Conservation (phyloP, 2,113 vertebrate species). For the Albula goreensis region DNA sequence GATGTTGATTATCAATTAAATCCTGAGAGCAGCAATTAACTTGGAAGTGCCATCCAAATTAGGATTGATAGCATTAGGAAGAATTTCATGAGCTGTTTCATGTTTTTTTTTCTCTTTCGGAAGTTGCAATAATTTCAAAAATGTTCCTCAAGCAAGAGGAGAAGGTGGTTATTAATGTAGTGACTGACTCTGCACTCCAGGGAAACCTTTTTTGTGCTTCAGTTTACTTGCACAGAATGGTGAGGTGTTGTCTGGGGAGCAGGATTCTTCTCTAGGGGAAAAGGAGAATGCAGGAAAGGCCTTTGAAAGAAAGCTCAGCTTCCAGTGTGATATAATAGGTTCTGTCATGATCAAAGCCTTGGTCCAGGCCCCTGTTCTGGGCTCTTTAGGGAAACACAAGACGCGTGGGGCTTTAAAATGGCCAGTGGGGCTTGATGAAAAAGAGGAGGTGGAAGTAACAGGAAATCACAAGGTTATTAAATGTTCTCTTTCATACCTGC, state of each 20-base stretch:
- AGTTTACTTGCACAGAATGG: background rate
- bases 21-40: conserved; percentile 11
- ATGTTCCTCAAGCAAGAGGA: background rate
- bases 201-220: conserved; percentile 1
- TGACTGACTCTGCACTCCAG: background rate
- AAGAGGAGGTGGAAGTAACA: conserved; percentile 35
- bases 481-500: conserved; percentile 16
- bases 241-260: background rate
- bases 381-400: conserved; percentile 19
- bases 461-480: conserved; percentile 30
- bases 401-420: conserved; percentile 9
- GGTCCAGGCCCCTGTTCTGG: conserved; percentile 20
- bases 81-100: background rate
- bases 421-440: conserved; percentile 31
- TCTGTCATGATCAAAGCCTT: conserved; percentile 39
- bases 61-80: background rate
- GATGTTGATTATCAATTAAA: conserved; percentile 37
- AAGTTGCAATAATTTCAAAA: background rate
- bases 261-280: background rate
- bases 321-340: conserved; percentile 29
- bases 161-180: conserved; percentile 18
- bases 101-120: background rate
- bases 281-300: background rate
- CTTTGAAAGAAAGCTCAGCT: conserved; percentile 17
- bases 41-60: conserved; percentile 10